Percentiles rank a stretch among this genome's conserved stretches.
Evolutionary conservation across 1,140 invertebrate species (phyloP).

Genomic region (Sinonovacula constricta): DNA sequence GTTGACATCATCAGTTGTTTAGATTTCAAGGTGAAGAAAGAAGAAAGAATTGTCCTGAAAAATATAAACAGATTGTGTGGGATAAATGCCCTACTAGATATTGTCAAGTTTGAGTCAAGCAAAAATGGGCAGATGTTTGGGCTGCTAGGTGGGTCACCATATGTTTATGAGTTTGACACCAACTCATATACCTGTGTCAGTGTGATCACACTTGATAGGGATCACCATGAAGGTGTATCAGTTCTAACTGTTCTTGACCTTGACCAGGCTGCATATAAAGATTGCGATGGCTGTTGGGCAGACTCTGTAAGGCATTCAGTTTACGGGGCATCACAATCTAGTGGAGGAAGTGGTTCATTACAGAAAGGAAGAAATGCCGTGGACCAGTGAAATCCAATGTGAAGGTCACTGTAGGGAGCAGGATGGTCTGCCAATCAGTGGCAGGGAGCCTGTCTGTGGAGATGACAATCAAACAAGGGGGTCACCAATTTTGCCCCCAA

Average conservation of each 20-base stretch:
- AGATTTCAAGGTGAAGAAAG: slow-evolving; percentile 31
- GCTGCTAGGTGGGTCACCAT: slow-evolving; percentile 21
- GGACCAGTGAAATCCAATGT: too few species aligned
- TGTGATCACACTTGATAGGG: neutral
- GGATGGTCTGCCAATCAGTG: too few species aligned
- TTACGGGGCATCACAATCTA: neutral
- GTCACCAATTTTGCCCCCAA: too few species aligned
- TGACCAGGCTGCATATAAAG: slow-evolving; percentile 3
- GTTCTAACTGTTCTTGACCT: neutral
- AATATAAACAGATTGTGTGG: neutral
- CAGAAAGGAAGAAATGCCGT: too few species aligned
- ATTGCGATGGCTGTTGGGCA: slow-evolving; percentile 8
- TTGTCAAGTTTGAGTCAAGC: neutral
- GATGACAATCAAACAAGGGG: too few species aligned
- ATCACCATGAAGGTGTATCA: neutral
- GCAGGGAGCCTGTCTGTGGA: too few species aligned
- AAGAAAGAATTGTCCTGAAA: slow-evolving; percentile 16
- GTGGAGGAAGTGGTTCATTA: neutral
- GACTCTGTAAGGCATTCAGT: neutral
- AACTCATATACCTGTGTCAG: neutral
- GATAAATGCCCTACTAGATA: neutral
- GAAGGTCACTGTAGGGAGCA: too few species aligned
- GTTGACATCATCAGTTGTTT: slow-evolving; percentile 24
- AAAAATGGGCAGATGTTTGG: slow-evolving; percentile 13
- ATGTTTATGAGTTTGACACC: slow-evolving; percentile 18